phyloP scores from a whole-genome alignment of 2,797 vertebrate species.

The Oryzias dopingdopingensis region DNA sequence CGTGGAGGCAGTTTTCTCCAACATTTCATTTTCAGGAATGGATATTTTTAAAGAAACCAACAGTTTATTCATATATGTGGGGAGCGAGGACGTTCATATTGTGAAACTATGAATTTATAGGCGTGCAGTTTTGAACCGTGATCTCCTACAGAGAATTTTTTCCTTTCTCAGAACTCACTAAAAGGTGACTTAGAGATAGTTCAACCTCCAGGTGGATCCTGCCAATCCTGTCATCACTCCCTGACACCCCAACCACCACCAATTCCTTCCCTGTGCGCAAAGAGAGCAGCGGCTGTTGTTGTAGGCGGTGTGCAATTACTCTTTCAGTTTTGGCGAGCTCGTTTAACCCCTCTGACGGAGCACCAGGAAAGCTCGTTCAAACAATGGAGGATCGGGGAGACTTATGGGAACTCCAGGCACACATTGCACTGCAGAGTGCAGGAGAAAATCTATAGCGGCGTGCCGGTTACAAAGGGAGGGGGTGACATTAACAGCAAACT shows the following conservation, averaged over 20 bases:
- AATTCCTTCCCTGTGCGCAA: slow-evolving; percentile 46
- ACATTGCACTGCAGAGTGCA: neutral
- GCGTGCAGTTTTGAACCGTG: no score
- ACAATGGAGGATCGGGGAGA: neutral
- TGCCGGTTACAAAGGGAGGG: neutral
- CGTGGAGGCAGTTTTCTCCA: no score
- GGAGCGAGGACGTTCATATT: no score
- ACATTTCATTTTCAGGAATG: no score
- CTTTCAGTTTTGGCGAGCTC: slow-evolving; percentile 26
- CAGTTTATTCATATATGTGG: no score
- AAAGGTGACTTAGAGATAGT: slow-evolving; percentile 53
- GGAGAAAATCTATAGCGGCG: neutral
- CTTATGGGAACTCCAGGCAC: neutral
- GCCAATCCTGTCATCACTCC: slow-evolving; percentile 50
- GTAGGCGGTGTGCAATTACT: slow-evolving; percentile 31
- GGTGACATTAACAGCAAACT: neutral
- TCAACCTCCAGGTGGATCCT: slow-evolving; percentile 64
- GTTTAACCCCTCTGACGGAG: slow-evolving; percentile 23
- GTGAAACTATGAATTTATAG: no score
- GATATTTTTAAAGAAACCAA: no score
- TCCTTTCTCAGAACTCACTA: neutral
- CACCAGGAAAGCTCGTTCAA: slow-evolving; percentile 16
- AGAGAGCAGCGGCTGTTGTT: slow-evolving; percentile 19
- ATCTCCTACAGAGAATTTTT: neutral
- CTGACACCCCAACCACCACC: slow-evolving; percentile 20